Conservation (phyloP, 2,113 vertebrate species). For the Pardalotus punctatus region DNA sequence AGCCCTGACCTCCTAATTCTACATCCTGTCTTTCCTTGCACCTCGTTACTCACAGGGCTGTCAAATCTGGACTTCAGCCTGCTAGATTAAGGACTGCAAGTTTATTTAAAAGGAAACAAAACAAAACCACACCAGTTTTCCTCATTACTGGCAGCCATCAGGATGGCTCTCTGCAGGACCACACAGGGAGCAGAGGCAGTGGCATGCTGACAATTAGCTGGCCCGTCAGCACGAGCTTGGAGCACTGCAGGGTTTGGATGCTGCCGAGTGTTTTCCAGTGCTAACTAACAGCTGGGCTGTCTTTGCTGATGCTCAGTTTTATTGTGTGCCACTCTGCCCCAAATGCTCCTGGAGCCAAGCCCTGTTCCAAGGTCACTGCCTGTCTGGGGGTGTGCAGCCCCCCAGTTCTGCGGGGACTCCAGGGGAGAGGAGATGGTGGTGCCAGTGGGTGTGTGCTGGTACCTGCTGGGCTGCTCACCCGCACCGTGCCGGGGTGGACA, state of each 20-base stretch:
- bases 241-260: background rate
- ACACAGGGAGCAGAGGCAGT: constrained; percentile 35
- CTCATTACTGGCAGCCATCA: constrained; percentile 24
- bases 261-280: background rate
- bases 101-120: constrained; percentile 56
- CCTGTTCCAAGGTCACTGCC: background rate
- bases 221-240: background rate
- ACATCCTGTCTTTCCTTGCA: constrained; percentile 25
- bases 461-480: background rate
- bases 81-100: constrained; percentile 28
- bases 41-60: constrained; percentile 51
- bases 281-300: background rate
- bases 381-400: background rate
- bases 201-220: background rate
- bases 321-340: fast-evolving
- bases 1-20: constrained; percentile 39
- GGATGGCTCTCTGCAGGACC: constrained; percentile 14
- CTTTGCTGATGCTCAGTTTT: background rate
- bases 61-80: background rate
- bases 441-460: fast-evolving
- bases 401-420: background rate
- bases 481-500: fast-evolving
- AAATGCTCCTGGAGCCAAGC: background rate
- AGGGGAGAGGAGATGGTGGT: background rate
- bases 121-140: constrained; percentile 13